These are phyloP conservation scores for Brachystomella parvula DNA, from an alignment of 1,140 invertebrate species.

Conservation along the genomic window DNA sequence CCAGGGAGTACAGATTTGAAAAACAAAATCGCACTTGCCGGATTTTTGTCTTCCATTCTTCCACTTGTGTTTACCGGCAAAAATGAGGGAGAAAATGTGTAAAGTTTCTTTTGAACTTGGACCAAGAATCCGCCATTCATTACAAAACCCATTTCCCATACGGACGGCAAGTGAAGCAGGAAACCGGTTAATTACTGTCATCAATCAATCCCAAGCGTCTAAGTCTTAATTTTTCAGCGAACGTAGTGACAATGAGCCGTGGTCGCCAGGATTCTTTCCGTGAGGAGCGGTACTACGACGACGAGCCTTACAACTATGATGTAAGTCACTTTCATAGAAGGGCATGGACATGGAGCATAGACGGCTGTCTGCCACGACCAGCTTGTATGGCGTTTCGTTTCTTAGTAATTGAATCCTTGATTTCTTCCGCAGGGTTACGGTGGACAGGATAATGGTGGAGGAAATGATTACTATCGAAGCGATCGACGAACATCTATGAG, in stretches of 20 bases:
- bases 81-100: neutral
- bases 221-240: neutral
- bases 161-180: too few relatives aligned
- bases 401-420: too few relatives aligned
- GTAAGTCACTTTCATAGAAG: neutral
- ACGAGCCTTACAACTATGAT: neutral
- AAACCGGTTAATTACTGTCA: too few relatives aligned
- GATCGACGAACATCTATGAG: neutral
- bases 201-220: neutral
- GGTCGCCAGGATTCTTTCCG: neutral
- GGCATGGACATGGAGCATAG: neutral
- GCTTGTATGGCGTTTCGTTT: neutral
- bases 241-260: neutral
- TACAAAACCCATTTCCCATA: too few relatives aligned
- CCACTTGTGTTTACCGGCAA: neutral
- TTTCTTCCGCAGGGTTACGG: neutral
- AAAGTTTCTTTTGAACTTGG: neutral
- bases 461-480: slow-evolving; percentile 19
- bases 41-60: neutral
- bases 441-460: neutral
- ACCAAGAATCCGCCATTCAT: too few relatives aligned
- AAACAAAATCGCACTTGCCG: too few relatives aligned
- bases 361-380: neutral
- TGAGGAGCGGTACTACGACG: neutral
- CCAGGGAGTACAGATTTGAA: too few relatives aligned